Conservation (phyloP, 2,113 vertebrate genomes). For the Phylloscopus trochiloides region DNA sequence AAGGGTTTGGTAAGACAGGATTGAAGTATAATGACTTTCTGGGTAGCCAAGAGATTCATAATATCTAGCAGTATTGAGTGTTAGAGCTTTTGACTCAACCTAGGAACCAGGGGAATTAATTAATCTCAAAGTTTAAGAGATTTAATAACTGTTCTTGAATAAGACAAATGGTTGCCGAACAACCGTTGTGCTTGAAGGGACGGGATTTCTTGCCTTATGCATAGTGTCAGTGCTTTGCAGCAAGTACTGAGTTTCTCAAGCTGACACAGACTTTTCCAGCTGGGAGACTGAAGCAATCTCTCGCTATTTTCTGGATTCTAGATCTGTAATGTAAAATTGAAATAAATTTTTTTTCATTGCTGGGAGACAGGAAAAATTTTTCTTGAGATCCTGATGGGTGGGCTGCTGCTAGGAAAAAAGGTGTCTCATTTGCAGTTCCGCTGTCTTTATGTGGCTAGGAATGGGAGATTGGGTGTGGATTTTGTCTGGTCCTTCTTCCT, state of each 20-base stretch:
- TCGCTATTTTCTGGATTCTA: background rate
- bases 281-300: background rate
- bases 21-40: background rate
- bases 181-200: background rate
- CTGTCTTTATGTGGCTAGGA: background rate
- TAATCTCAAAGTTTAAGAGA: background rate
- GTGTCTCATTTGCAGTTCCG: background rate
- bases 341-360: background rate
- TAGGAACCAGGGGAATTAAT: background rate
- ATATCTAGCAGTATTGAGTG: background rate
- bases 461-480: background rate
- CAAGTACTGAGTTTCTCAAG: background rate
- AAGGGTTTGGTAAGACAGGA: background rate
- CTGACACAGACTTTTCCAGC: background rate
- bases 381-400: background rate
- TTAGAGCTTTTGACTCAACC: constrained; percentile 4
- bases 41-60: background rate
- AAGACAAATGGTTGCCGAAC: constrained; percentile 11
- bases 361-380: background rate
- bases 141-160: background rate
- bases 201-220: background rate
- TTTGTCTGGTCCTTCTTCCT: background rate
- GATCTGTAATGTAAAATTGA: background rate
- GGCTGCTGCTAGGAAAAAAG: background rate
- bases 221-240: background rate